These are phyloP conservation scores for Timema podura DNA, from an alignment of 2,888 invertebrate genomes.

Conservation along the genomic window DNA sequence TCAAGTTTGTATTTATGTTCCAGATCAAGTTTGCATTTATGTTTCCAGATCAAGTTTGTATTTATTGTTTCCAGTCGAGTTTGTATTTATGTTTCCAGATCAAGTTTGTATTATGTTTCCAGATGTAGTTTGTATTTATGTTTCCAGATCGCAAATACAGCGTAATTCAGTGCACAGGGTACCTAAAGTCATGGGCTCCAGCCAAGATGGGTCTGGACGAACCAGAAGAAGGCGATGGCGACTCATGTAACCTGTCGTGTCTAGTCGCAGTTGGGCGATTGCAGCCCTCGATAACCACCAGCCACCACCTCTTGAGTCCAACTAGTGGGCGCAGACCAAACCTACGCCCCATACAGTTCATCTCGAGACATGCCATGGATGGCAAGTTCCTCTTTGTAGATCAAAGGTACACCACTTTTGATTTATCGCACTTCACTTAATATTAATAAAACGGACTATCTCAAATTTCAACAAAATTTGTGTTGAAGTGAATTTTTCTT, in stretches of 20 bases:
- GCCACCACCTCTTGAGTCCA: slow-evolving; percentile 27
- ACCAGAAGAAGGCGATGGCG: slow-evolving; percentile 52
- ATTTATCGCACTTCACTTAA: neutral
- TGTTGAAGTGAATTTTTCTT: too few species aligned
- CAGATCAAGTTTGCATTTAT: too few species aligned
- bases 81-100: too few species aligned
- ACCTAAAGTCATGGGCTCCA: slow-evolving; percentile 87
- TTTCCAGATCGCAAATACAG: slow-evolving; percentile 73
- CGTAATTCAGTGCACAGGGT: slow-evolving; percentile 90
- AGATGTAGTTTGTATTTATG: too few species aligned
- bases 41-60: too few species aligned
- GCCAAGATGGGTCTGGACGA: slow-evolving; percentile 70
- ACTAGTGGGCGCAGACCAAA: slow-evolving; percentile 46
- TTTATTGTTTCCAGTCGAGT: too few species aligned
- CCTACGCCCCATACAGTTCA: slow-evolving; percentile 65
- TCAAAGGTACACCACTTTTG: slow-evolving; percentile 61
- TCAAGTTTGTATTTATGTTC: too few species aligned
- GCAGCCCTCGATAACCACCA: slow-evolving; percentile 54
- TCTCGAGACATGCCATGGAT: slow-evolving; percentile 81
- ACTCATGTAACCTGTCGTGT: slow-evolving; percentile 72
- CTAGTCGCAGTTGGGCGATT: slow-evolving; percentile 83
- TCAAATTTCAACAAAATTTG: too few species aligned
- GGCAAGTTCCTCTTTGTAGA: slow-evolving; percentile 92
- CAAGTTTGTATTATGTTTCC: too few species aligned
- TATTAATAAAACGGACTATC: too few species aligned